Percentiles rank a stretch among this genome's conserved stretches.
These are phyloP conservation scores for Silurus aristotelis DNA, from an alignment of 2,797 vertebrate genomes.

Conservation along the genomic window DNA sequence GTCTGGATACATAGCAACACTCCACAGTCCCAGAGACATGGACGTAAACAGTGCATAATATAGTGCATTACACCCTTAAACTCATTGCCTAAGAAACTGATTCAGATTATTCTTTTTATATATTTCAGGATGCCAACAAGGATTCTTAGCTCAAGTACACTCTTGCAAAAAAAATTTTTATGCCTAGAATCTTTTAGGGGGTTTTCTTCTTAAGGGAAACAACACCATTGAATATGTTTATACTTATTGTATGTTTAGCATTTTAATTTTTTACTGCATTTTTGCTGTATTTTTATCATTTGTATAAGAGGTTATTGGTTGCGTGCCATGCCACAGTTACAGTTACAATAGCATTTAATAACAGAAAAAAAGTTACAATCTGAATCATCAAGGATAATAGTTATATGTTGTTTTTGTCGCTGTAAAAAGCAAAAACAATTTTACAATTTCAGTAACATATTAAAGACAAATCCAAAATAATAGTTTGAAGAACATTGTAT, in stretches of 20 bases:
- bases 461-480: background rate
- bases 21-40: background rate
- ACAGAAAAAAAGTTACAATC: background rate
- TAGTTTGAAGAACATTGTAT: no score
- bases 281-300: background rate
- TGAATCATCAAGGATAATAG: background rate
- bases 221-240: background rate
- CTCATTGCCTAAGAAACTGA: background rate
- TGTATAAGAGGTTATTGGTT: background rate
- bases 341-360: background rate
- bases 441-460: background rate
- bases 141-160: background rate
- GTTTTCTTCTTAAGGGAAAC: background rate
- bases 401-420: background rate
- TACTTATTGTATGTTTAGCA: background rate
- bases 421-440: background rate
- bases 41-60: background rate
- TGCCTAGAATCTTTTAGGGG: background rate
- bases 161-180: background rate
- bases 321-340: background rate
- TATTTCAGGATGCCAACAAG: background rate
- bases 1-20: slow-evolving; percentile 16
- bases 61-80: background rate
- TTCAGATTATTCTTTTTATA: background rate
- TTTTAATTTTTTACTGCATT: background rate